Evolutionary conservation across 1,140 invertebrate genomes (phyloP).

Genomic region (Akabosia matsudoensis): DNA sequence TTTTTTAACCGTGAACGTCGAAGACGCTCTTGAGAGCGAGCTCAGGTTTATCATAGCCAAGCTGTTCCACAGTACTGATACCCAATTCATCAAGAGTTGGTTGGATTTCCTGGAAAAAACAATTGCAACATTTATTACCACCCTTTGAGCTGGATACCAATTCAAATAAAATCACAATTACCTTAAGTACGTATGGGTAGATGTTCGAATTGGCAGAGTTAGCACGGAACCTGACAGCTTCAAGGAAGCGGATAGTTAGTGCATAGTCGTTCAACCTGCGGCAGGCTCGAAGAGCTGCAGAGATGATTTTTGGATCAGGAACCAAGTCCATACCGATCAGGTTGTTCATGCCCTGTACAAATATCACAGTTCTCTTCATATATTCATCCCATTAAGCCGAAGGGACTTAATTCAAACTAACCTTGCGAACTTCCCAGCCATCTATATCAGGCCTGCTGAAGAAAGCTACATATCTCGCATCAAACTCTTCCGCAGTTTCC

Average conservation of each 20-base stretch:
- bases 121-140: background rate
- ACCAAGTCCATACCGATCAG: slow-evolving; percentile 83
- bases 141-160: too few species aligned
- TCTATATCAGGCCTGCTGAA: slow-evolving; percentile 89
- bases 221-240: slow-evolving; percentile 87
- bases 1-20: slow-evolving; percentile 57
- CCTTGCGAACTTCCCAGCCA: slow-evolving; percentile 90
- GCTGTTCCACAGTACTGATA: slow-evolving; percentile 87
- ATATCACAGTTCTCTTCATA: background rate
- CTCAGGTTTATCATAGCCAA: slow-evolving; percentile 97
- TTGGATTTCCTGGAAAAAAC: slow-evolving; percentile 69
- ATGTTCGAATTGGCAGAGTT: slow-evolving; percentile 73
- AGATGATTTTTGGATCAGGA: slow-evolving; percentile 90
- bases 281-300: slow-evolving; percentile 87
- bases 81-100: slow-evolving; percentile 91
- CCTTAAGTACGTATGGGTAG: slow-evolving; percentile 80
- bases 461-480: slow-evolving; percentile 74
- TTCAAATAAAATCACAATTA: slow-evolving; percentile 33
- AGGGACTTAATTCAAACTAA: slow-evolving; percentile 29
- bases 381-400: background rate
- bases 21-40: slow-evolving; percentile 73
- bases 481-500: slow-evolving; percentile 68
- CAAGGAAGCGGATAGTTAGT: slow-evolving; percentile 85
- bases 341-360: slow-evolving; percentile 57
- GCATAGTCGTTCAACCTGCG: slow-evolving; percentile 91